phyloP scores from a whole-genome alignment of 2,797 vertebrate species.

The Psittacula echo region DNA sequence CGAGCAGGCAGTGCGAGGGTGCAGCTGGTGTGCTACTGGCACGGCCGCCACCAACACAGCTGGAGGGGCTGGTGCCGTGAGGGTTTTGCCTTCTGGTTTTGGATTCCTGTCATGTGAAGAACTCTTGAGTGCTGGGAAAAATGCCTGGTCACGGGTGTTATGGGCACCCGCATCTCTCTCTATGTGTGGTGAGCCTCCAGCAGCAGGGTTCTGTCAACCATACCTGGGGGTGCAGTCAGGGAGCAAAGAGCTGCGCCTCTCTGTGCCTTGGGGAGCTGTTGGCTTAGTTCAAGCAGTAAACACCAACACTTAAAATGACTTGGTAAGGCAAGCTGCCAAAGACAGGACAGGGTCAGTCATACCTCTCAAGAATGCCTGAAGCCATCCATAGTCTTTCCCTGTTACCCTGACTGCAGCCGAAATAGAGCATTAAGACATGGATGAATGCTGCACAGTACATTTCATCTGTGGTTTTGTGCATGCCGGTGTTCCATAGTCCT shows the following conservation, averaged over 20 bases:
- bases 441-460: accelerated
- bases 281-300: accelerated
- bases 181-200: accelerated
- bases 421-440: accelerated
- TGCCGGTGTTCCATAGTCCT: accelerated
- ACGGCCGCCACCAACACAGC: accelerated
- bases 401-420: accelerated
- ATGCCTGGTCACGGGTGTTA: accelerated
- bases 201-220: not conserved
- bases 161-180: accelerated
- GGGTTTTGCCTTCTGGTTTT: accelerated
- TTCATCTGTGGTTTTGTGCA: accelerated
- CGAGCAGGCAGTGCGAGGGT: accelerated
- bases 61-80: accelerated
- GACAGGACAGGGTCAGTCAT: not conserved
- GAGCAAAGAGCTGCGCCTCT: accelerated
- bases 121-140: accelerated
- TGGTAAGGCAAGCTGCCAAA: not conserved
- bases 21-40: not conserved
- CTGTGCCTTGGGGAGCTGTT: not conserved
- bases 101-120: accelerated
- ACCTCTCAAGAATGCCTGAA: not conserved
- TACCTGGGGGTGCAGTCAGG: accelerated
- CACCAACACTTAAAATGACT: not conserved
- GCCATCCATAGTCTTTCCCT: accelerated